A percentile compares a stretch with the other conserved stretches of the same genome.
Evolutionary conservation across 2,797 vertebrate species (phyloP).

Genomic region (Dromococcyx pavoninus): DNA sequence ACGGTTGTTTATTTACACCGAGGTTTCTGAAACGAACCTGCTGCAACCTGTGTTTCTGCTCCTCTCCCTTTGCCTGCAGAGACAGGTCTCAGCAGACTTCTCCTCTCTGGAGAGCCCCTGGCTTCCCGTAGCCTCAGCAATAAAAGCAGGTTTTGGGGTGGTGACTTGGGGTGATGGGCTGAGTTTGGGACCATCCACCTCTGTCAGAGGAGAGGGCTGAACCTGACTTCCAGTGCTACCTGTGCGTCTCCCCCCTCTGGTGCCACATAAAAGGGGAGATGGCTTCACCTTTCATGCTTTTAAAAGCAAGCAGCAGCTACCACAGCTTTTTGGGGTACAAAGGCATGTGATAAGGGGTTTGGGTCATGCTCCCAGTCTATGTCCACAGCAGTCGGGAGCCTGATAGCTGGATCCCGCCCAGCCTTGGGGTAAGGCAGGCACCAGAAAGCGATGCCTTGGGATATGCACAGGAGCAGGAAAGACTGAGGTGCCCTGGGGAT

Average conservation of each 20-base stretch:
- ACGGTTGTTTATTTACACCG: rapidly evolving
- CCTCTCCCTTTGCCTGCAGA: not conserved
- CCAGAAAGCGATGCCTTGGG: not conserved
- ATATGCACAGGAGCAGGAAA: rapidly evolving
- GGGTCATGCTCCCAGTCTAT: not conserved
- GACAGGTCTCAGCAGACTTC: not conserved
- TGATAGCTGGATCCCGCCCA: not conserved
- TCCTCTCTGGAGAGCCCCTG: not conserved
- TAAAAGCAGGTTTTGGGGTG: not conserved
- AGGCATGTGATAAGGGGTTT: rapidly evolving
- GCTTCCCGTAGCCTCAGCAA: not conserved
- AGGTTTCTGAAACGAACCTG: rapidly evolving
- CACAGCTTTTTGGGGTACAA: not conserved
- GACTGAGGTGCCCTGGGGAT: not conserved
- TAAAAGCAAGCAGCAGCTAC: not conserved
- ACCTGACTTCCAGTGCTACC: not conserved
- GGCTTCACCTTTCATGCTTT: not conserved
- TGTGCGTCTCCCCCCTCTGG: rapidly evolving
- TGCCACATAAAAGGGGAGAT: rapidly evolving
- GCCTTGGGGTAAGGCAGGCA: not conserved
- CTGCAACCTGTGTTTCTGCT: not conserved
- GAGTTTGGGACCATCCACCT: not conserved
- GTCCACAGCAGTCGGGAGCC: too few species aligned
- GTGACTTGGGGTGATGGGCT: not conserved
- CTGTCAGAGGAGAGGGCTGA: not conserved